Base-by-base conservation (phyloP, 2,888 invertebrate genomes). In the Microchrysa polita region DNA sequence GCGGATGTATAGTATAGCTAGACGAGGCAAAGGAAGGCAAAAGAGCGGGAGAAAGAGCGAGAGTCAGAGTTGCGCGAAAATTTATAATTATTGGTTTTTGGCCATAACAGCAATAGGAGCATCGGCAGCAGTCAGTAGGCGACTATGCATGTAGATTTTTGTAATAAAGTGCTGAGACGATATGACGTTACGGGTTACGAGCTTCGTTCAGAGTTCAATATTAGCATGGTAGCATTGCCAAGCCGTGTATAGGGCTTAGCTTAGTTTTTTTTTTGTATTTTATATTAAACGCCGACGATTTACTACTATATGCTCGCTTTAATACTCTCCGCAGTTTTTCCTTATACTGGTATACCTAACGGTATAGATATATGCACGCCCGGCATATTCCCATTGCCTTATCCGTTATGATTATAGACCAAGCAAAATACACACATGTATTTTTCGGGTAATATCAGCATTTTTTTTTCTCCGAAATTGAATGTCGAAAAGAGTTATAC, bases 1-100 rank as follows among this genome's bases (percentile, higher is more conserved):
- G 22, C 22, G 20, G 22, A 23, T 27, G 59, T n/a, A n/a, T n/a
- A n/a, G n/a, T n/a, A n/a, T n/a, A 40, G 16, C 27, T 34, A 34
- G 27, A 16, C 40, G n/a, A n/a, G n/a, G n/a, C n/a, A n/a, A n/a
- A n/a, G n/a, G n/a, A n/a, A n/a, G n/a, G n/a, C n/a, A n/a, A n/a
- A n/a, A n/a, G n/a, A n/a, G n/a, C n/a, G n/a, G 40, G 18, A 42
- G 34, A 61, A 40, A 7, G 60, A 22, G 27, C 27, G 20, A 63
- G 18, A 48, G 34, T 48, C 42, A 55, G 69, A 69, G 69, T 57
- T 69, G 55, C 69, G 57, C 57, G 69, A 57, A 67, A 67, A 57
- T 69, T 69, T 69, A 69, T 69, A 69, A 69, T 69, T 69, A 69
- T 69, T 69, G 69, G 69, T 57, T 69, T 69, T 69, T 69, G 55